A percentile compares a stretch with the other conserved stretches of the same genome.
phyloP scores from a whole-genome alignment of 2,113 vertebrate genomes.

The Edolisoma coerulescens region DNA sequence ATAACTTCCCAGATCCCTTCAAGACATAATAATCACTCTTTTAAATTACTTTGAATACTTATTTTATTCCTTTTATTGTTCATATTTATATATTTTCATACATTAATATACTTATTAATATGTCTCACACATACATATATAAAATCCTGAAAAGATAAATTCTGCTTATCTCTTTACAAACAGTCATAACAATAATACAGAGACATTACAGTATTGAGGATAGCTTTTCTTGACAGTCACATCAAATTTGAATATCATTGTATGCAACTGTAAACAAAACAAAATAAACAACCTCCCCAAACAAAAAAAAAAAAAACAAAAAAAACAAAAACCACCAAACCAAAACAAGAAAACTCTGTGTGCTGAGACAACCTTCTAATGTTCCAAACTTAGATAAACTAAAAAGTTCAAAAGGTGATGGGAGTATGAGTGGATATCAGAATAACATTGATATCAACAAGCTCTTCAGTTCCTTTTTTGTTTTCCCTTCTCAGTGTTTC shows the following conservation, averaged over 20 bases:
- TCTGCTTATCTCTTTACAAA: not conserved
- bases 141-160: not conserved
- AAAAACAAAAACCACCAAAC: not conserved
- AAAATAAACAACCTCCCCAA: not conserved
- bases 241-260: not conserved
- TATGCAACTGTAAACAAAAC: not conserved
- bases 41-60: not conserved
- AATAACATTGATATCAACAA: not conserved
- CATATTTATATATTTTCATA: not conserved
- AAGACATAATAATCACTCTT: not conserved
- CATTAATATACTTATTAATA: not conserved
- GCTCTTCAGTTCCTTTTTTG: not conserved
- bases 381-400: not conserved
- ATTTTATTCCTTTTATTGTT: not conserved
- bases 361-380: not conserved
- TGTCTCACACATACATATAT: not conserved
- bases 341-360: not conserved
- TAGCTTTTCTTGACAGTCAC: not conserved
- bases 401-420: not conserved
- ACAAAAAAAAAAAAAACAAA: too few species aligned
- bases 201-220: not conserved
- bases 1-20: not conserved
- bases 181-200: not conserved
- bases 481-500: not conserved
- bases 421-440: not conserved